phyloP scores from a whole-genome alignment of 2,888 invertebrate genomes.

The Ptychoptera albimana region DNA sequence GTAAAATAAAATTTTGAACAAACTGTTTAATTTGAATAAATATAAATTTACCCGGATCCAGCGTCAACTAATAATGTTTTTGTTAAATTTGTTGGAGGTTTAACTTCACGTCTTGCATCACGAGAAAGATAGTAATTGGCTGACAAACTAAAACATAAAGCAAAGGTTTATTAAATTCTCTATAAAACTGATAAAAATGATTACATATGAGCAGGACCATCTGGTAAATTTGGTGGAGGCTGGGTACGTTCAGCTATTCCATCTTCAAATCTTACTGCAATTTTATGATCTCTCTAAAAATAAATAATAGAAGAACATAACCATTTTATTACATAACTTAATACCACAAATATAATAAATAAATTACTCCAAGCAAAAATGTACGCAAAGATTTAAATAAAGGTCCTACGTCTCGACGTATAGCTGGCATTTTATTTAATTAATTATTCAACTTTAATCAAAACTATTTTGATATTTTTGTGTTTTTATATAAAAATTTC shows the following conservation, averaged over 20 bases:
- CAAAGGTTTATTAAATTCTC: constrained; percentile 4
- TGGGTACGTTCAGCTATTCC: constrained; percentile 56
- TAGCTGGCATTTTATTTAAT: too few species aligned
- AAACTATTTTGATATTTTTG: too few species aligned
- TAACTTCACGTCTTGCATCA: constrained; percentile 67
- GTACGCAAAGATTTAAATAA: constrained; percentile 42
- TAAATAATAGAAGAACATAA: neutral
- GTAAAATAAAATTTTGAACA: neutral
- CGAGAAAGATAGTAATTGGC: constrained; percentile 72
- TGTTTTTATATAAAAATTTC: too few species aligned
- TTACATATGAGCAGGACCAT: constrained; percentile 57
- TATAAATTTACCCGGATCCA: neutral
- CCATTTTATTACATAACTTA: constrained; percentile 18
- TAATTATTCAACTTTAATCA: too few species aligned
- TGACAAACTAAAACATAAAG: constrained; percentile 34
- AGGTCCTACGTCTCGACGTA: constrained; percentile 46
- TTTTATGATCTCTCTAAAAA: constrained; percentile 40
- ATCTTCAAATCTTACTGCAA: constrained; percentile 51
- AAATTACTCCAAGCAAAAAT: constrained; percentile 50
- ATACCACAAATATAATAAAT: constrained; percentile 2
- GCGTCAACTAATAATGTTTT: constrained; percentile 3
- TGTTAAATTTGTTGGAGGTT: constrained; percentile 23
- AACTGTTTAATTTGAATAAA: neutral
- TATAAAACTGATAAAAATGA: neutral
- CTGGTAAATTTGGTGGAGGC: constrained; percentile 65